Evolutionary conservation across 2,888 invertebrate genomes (phyloP), one percentile per base, ranked within the genome.

Genomic region (Cerastis leucographa): DNA sequence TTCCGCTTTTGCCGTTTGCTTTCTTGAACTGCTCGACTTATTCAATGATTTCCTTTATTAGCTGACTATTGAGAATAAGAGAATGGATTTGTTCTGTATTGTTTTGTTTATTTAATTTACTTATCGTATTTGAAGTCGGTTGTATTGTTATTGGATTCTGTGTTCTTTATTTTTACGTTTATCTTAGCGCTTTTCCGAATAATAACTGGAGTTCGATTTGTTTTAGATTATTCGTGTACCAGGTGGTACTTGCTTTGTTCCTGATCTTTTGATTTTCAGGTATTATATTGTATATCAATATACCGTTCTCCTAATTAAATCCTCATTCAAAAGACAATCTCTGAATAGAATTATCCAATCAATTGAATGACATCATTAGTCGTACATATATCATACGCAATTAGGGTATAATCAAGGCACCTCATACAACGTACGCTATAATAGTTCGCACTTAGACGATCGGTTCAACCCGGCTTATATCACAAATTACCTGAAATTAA

Each of bases 11-110:
- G 93, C 92, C 90, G 93, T 94, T 93, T 93, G 94, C 93, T 94
- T 95, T 94, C 93, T 94, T 93, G 91, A 94, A 92, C 92, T 89
- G 92, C 80, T 85, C 83, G 75, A 92, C 91, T 94, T 93, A 92
- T 94, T 95, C 93, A 95, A 93, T 92, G 93, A 94, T 93, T 94
- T 93, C 94, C 93, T 94, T 95, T 96, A 96, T 96, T 95, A 95
- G 93, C 91, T 89, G 89, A 90, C 92, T 93, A 94, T 95, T 93
- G 93, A 94, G 93, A 92, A 90, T 85, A 87, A 89, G 89, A 90
- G 91, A 91, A 90, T 88, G 88, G 90, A 87, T 90, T 91, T 91
- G 86, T 90, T 91, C 91, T 91, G 86, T 89, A 90, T 90, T 89
- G 87, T 89, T 90, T 85, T 84, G 81, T 86, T 87, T 83, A 85